Evolutionary conservation across 2,888 invertebrate species (phyloP).

Genomic region (Muschampia plurimacula): DNA sequence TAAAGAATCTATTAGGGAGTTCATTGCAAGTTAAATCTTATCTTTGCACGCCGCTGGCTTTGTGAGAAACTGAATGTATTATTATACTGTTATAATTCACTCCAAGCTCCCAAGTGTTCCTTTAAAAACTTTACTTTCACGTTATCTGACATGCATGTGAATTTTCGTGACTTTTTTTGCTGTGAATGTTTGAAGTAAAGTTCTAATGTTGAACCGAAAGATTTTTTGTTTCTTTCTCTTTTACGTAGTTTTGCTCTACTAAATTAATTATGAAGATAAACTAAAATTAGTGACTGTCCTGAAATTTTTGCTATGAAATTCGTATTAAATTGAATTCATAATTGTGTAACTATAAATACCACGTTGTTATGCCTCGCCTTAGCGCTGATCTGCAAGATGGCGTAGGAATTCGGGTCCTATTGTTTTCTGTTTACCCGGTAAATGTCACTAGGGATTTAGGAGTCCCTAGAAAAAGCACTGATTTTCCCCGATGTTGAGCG

Average conservation of each 20-base stretch:
- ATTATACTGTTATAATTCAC: slow-evolving; percentile 30
- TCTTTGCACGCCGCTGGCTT: slow-evolving; percentile 24
- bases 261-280: neutral
- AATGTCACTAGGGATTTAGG: too few relatives aligned
- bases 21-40: slow-evolving; percentile 25
- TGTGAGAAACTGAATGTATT: slow-evolving; percentile 31
- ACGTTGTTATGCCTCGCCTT: too few relatives aligned
- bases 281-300: too few relatives aligned
- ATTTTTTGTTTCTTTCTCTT: neutral
- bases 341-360: too few relatives aligned
- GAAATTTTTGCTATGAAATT: too few relatives aligned
- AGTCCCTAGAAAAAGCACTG: too few relatives aligned
- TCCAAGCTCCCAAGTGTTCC: slow-evolving; percentile 12
- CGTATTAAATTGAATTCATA: too few relatives aligned
- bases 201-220: neutral
- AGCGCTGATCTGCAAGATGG: too few relatives aligned
- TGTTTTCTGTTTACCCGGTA: too few relatives aligned
- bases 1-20: slow-evolving; percentile 28
- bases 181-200: neutral
- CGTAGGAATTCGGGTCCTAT: too few relatives aligned
- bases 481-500: too few relatives aligned
- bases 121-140: slow-evolving; percentile 21
- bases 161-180: slow-evolving; percentile 8
- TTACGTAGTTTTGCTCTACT: too few relatives aligned
- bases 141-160: slow-evolving; percentile 28